Percentiles rank a stretch among this genome's conserved stretches.
These are phyloP conservation scores for Brassicogethes aeneus DNA, from an alignment of 2,888 invertebrate genomes.

Conservation along the genomic window DNA sequence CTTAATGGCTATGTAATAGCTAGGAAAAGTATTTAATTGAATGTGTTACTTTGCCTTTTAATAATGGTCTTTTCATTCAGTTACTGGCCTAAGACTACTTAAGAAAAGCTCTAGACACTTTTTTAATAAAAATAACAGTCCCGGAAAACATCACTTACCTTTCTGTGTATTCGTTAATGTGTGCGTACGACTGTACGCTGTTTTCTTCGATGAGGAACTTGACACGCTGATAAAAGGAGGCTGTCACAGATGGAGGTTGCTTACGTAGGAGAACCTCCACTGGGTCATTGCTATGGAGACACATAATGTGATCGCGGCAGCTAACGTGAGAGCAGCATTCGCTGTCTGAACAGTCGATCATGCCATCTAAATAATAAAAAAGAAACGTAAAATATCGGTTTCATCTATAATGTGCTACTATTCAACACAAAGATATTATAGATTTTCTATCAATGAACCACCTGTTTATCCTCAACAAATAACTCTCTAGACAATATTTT, in stretches of 20 bases:
- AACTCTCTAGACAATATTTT: too few relatives aligned
- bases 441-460: slow-evolving; percentile 7
- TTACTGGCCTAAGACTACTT: background rate
- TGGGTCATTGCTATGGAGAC: slow-evolving; percentile 92
- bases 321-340: slow-evolving; percentile 90
- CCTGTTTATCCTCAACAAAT: too few relatives aligned
- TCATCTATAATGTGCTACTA: too few relatives aligned
- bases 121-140: slow-evolving; percentile 4
- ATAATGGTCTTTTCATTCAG: too few relatives aligned
- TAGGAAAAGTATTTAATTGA: too few relatives aligned
- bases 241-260: slow-evolving; percentile 93
- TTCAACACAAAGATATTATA: background rate
- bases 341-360: slow-evolving; percentile 97
- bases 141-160: slow-evolving; percentile 62
- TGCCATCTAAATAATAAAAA: slow-evolving; percentile 70
- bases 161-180: slow-evolving; percentile 95
- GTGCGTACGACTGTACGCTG: slow-evolving; percentile 96
- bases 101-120: slow-evolving; percentile 14
- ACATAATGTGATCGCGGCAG: slow-evolving; percentile 88
- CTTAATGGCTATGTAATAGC: too few relatives aligned
- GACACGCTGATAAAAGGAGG: slow-evolving; percentile 95
- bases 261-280: slow-evolving; percentile 92
- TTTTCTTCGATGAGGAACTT: slow-evolving; percentile 98
- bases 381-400: too few relatives aligned
- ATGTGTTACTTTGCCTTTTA: too few relatives aligned